A percentile compares a stretch with the other conserved stretches of the same genome.
phyloP scores from a whole-genome alignment of 2,113 vertebrate genomes.

The Corvus hawaiiensis region DNA sequence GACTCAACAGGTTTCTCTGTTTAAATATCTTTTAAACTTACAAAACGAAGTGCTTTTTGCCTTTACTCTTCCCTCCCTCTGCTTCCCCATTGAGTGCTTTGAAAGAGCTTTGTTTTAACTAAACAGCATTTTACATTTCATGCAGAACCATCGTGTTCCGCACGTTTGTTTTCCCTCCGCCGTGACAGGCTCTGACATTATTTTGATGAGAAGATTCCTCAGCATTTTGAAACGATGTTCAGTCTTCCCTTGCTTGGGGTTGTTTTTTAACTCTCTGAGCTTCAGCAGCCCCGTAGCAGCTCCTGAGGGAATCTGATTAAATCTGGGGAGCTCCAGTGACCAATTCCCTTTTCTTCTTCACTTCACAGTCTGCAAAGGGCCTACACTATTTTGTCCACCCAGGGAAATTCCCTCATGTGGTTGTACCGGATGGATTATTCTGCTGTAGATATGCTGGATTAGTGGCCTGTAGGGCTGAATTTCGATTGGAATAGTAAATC shows the following conservation, averaged over 20 bases:
- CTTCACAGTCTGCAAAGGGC: background rate
- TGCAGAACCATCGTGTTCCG: background rate
- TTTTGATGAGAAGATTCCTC: conserved; percentile 63
- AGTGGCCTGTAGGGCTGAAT: background rate
- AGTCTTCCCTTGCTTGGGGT: background rate
- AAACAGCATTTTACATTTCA: conserved; percentile 13
- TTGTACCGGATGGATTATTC: background rate
- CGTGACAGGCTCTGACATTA: conserved; percentile 48
- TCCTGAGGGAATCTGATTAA: background rate
- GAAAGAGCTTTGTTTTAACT: conserved; percentile 59
- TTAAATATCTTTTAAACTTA: background rate
- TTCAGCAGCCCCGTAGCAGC: background rate
- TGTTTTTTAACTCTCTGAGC: background rate
- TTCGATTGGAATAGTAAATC: conserved; percentile 6
- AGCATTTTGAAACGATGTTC: background rate
- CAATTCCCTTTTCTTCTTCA: background rate
- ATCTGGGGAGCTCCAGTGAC: background rate
- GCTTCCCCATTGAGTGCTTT: background rate
- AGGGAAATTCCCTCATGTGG: background rate
- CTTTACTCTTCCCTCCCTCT: background rate
- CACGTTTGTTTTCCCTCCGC: conserved; percentile 18
- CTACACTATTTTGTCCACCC: background rate
- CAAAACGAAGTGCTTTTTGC: background rate
- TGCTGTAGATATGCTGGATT: background rate
- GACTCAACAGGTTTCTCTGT: background rate